These are phyloP conservation scores for Aricia agestis DNA, from an alignment of 1,140 invertebrate genomes.

Conservation along the genomic window DNA sequence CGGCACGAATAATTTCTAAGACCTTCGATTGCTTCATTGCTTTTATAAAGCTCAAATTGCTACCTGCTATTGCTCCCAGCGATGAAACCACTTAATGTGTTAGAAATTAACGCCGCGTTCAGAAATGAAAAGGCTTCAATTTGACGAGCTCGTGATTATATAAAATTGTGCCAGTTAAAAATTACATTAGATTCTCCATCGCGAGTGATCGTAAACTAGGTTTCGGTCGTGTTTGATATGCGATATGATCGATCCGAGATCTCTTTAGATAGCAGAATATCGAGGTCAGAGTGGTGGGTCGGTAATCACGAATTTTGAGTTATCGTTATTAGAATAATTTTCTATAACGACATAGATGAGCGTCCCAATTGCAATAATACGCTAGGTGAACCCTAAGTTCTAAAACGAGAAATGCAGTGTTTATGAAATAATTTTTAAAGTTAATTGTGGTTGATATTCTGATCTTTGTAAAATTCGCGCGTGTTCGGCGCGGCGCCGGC, in stretches of 20 bases:
- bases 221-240: constrained; percentile 50
- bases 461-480: too few relatives aligned
- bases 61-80: neutral
- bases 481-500: too few relatives aligned
- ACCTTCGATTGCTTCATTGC: neutral
- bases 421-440: too few relatives aligned
- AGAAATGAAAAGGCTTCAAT: constrained; percentile 6
- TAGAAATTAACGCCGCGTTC: neutral
- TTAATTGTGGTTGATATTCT: too few relatives aligned
- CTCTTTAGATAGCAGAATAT: constrained; percentile 56
- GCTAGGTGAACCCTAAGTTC: neutral
- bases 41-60: neutral
- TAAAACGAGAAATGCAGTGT: neutral
- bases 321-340: constrained; percentile 11
- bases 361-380: neutral
- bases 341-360: neutral
- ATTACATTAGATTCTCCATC: constrained; percentile 20
- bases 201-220: constrained; percentile 33
- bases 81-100: constrained; percentile 6
- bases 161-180: constrained; percentile 21
- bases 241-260: constrained; percentile 54
- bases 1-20: neutral
- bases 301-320: constrained; percentile 11
- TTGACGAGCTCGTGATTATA: constrained; percentile 14
- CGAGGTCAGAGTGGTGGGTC: constrained; percentile 40